Percentiles rank a stretch among this genome's conserved stretches.
Evolutionary conservation across 2,113 vertebrate species (phyloP).

Genomic region (Platichthys stellatus): DNA sequence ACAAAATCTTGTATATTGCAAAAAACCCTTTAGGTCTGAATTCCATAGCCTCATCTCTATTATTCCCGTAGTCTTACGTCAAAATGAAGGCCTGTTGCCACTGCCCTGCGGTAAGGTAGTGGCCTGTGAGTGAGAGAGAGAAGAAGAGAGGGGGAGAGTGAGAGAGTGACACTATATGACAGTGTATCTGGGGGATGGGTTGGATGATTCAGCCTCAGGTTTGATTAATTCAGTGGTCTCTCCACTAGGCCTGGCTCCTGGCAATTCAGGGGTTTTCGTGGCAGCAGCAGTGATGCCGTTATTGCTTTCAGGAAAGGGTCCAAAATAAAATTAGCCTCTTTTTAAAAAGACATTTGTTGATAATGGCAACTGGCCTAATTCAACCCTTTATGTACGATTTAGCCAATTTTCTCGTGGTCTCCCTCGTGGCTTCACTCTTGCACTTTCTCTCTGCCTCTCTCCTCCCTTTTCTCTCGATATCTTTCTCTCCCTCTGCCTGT

Average conservation of each 20-base stretch:
- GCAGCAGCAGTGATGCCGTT: conserved; percentile 62
- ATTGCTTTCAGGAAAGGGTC: conserved; percentile 71
- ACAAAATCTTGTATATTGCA: conserved; percentile 21
- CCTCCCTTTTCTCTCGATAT: conserved; percentile 58
- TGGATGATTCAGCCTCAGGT: conserved; percentile 73
- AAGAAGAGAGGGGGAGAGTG: conserved; percentile 6
- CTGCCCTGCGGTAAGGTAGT: conserved; percentile 69
- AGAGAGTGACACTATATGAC: conserved; percentile 67
- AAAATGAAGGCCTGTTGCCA: conserved; percentile 71
- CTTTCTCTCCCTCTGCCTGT: conserved; percentile 70
- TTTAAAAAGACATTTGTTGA: conserved; percentile 76
- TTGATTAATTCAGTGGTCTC: conserved; percentile 71
- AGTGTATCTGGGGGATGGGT: conserved; percentile 70
- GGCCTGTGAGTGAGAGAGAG: conserved; percentile 27
- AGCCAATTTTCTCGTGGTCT: conserved; percentile 69
- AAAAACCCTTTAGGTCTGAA: conserved; percentile 31
- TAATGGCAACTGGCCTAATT: conserved; percentile 77
- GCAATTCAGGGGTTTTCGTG: conserved; percentile 56
- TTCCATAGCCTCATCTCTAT: conserved; percentile 41
- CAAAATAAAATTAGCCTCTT: conserved; percentile 74
- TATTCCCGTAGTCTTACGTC: conserved; percentile 52
- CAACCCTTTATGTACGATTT: conserved; percentile 71
- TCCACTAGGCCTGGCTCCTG: conserved; percentile 66
- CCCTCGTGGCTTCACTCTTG: conserved; percentile 68
- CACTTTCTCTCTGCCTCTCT: conserved; percentile 65